Base-by-base conservation (phyloP, 2,888 invertebrate genomes). In the Ochlodes sylvanus region DNA sequence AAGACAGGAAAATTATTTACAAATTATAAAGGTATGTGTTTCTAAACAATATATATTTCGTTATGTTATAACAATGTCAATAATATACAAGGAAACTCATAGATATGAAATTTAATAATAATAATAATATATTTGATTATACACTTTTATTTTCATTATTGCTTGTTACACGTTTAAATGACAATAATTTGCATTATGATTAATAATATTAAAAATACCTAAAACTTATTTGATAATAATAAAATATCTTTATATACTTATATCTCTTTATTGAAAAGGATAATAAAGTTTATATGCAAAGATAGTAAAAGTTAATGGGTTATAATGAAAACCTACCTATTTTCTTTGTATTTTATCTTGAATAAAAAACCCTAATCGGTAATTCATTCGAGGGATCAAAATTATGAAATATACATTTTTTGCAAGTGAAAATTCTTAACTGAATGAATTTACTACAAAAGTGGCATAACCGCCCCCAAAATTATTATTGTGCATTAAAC, bases 131-230 rank as follows among this genome's bases (percentile, higher is more conserved):
- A 54, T 65, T 58, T 52, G 65, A 54, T 54, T 66, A 66, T 41
- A 54, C 32, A 64, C 6, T 57, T 57, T 60, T 66, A 58, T 65
- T 66, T 14, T 66, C 65, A 65, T 66, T 66, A 66, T 66, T 66
- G 65, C 65, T 66, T 66, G 57, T 66, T 66, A 66, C 65, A 66
- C 65, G 65, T 66, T 66, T 50, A 47, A 47, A 47, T 47, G 50
- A 19, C 50, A 50, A 50, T 54, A 54, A 54, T 54, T 54, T 50
- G 57, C 27, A 15, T 63, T 60, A 58, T 65, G 57, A 65, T 58
- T 66, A 58, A 66, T n/a, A 10, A 58, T 38, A 58, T 58, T 66
- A 66, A 66, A n/a, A 66, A 66, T 66, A 66, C 41, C 60, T 66
- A 42, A 60, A 60, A 66, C 60, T 27, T 60, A 66, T 38, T 21